phyloP scores from a whole-genome alignment of 2,888 invertebrate genomes.

The Acanthosepion esculentum region DNA sequence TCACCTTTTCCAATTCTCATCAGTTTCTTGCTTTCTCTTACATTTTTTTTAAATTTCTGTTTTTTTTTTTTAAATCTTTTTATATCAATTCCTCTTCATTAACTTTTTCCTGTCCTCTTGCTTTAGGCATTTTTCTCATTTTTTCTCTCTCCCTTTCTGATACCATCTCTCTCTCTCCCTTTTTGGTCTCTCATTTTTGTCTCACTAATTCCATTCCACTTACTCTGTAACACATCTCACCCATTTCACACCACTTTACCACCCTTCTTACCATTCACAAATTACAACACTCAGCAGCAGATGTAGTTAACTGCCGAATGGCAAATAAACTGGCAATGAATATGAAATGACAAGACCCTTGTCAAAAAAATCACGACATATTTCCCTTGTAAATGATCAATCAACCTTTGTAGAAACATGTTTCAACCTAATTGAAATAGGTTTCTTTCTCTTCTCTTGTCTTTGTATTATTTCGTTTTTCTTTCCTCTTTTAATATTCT shows the following conservation, averaged over 20 bases:
- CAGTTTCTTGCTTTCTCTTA: not conserved
- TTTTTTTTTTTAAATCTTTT: too few species aligned
- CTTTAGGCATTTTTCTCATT: not conserved
- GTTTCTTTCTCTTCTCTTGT: not conserved
- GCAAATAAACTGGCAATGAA: slow-evolving; percentile 22
- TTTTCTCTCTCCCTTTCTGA: not conserved
- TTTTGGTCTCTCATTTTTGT: not conserved
- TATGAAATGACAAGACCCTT: slow-evolving; percentile 33
- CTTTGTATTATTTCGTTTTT: not conserved
- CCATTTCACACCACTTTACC: not conserved
- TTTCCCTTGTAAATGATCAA: slow-evolving; percentile 33
- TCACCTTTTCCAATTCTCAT: too few species aligned
- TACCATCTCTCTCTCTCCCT: not conserved
- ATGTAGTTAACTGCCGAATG: slow-evolving; percentile 4
- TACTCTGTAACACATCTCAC: not conserved
- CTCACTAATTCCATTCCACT: not conserved
- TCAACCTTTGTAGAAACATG: slow-evolving; percentile 21
- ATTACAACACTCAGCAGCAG: slow-evolving; percentile 21
- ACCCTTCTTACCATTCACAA: not conserved
- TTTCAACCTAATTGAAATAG: not conserved
- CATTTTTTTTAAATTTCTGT: too few species aligned
- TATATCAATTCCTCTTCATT: too few species aligned
- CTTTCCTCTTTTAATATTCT: not conserved
- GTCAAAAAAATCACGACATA: slow-evolving; percentile 23
- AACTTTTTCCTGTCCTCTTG: too few species aligned